Evolutionary conservation across 2,888 invertebrate species (phyloP).

Genomic region (Nemotelus pantherinus): DNA sequence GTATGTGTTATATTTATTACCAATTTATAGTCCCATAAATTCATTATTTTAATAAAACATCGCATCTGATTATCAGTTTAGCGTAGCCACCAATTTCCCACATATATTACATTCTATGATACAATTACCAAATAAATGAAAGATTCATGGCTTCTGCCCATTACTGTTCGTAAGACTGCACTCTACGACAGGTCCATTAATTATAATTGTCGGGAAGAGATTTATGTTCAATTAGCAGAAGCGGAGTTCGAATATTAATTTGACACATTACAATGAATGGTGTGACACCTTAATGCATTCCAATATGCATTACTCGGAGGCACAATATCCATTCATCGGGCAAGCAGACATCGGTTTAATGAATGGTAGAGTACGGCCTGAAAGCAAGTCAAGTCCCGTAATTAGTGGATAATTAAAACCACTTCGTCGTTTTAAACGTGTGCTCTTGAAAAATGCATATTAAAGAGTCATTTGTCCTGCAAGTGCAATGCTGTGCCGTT

Average conservation of each 20-base stretch:
- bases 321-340: not conserved
- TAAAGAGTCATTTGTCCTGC: conserved; percentile 32
- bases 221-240: conserved; percentile 44
- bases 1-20: no score
- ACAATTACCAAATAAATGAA: not conserved
- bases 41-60: no score
- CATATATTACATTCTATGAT: no score
- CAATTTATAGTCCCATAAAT: no score
- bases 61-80: no score
- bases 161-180: conserved; percentile 18
- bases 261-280: conserved; percentile 28
- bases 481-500: not conserved
- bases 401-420: conserved; percentile 42
- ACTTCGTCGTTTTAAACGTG: conserved; percentile 1
- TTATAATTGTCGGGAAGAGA: conserved; percentile 39
- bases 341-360: not conserved
- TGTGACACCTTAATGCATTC: conserved; percentile 36
- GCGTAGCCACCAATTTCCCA: no score
- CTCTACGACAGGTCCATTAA: conserved; percentile 38
- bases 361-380: conserved; percentile 6
- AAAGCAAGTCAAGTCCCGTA: conserved; percentile 24
- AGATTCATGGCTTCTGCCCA: not conserved
- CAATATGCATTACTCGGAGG: not conserved
- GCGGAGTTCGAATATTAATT: conserved; percentile 41
- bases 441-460: conserved; percentile 28